Evolutionary conservation across 2,888 invertebrate genomes (phyloP).

Genomic region (Cheilosia variabilis): DNA sequence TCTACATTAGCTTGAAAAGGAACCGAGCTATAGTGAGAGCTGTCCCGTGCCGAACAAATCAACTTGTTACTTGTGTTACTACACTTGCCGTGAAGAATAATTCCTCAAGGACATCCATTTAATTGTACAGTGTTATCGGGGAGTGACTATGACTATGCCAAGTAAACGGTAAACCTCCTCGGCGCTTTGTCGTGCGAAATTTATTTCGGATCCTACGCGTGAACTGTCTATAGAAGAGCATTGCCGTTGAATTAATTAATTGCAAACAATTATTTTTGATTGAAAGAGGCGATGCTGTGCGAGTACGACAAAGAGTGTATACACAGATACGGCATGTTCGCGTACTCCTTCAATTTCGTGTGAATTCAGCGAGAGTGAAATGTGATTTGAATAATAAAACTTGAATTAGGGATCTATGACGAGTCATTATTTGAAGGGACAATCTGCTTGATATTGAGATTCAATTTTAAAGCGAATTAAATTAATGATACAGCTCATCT

Average conservation of each 20-base stretch:
- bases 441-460: slow-evolving; percentile 47
- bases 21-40: not conserved
- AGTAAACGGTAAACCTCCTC: slow-evolving; percentile 20
- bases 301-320: not conserved
- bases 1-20: slow-evolving; percentile 29
- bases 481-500: slow-evolving; percentile 18
- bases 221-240: slow-evolving; percentile 26
- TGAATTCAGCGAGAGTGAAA: slow-evolving; percentile 49
- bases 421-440: slow-evolving; percentile 48
- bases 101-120: slow-evolving; percentile 64
- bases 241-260: slow-evolving; percentile 69
- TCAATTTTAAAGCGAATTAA: slow-evolving; percentile 49
- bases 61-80: slow-evolving; percentile 63
- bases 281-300: slow-evolving; percentile 27
- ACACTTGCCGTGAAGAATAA: slow-evolving; percentile 56
- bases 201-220: slow-evolving; percentile 63
- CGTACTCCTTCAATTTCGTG: slow-evolving; percentile 15
- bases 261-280: slow-evolving; percentile 71
- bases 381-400: slow-evolving; percentile 73
- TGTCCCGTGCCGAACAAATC: slow-evolving; percentile 46
- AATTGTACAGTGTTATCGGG: slow-evolving; percentile 45
- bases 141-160: slow-evolving; percentile 2
- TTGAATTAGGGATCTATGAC: slow-evolving; percentile 58
- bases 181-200: slow-evolving; percentile 46
- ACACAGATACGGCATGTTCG: not conserved